Evolutionary conservation across 53 echinoderm and acorn worm species (phyloP).

Genomic region (Crossaster papposus): DNA sequence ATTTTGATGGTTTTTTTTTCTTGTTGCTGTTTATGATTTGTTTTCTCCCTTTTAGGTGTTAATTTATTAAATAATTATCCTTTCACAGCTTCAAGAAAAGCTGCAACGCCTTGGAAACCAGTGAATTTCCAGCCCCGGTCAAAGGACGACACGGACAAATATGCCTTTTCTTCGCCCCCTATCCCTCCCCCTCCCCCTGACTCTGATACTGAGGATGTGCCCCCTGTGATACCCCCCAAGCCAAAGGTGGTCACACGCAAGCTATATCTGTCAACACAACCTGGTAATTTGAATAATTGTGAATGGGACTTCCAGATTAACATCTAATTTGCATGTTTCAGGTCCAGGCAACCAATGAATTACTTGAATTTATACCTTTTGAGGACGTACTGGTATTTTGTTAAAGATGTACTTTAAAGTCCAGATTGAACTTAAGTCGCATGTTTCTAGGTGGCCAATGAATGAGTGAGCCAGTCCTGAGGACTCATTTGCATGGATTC

Average conservation of each 20-base stretch:
- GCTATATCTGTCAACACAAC: constrained; percentile 63
- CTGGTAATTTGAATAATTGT: constrained; percentile 53
- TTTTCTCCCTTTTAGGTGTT: neutral
- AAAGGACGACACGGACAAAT: constrained; percentile 63
- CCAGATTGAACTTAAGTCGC: neutral
- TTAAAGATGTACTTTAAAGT: neutral
- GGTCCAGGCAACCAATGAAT: constrained; percentile 13
- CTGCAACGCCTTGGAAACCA: constrained; percentile 75
- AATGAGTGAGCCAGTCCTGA: neutral
- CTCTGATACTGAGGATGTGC: constrained; percentile 76
- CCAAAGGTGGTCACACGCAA: constrained; percentile 82
- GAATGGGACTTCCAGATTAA: neutral
- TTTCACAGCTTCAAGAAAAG: constrained; percentile 58
- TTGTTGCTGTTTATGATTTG: neutral
- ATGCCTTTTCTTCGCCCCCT: constrained; percentile 85
- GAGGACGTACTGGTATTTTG: neutral
- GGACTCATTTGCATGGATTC: constrained; percentile 26
- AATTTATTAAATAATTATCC: neutral
- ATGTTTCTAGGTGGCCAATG: constrained; percentile 28
- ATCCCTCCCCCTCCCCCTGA: constrained; percentile 91
- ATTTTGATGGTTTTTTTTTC: neutral
- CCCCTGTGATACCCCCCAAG: constrained; percentile 85
- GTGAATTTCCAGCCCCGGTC: constrained; percentile 71
- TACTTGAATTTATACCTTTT: neutral
- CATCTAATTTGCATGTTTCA: constrained; percentile 50